phyloP scores from a whole-genome alignment of 2,113 vertebrate species.

The Nycticebus coucang region DNA sequence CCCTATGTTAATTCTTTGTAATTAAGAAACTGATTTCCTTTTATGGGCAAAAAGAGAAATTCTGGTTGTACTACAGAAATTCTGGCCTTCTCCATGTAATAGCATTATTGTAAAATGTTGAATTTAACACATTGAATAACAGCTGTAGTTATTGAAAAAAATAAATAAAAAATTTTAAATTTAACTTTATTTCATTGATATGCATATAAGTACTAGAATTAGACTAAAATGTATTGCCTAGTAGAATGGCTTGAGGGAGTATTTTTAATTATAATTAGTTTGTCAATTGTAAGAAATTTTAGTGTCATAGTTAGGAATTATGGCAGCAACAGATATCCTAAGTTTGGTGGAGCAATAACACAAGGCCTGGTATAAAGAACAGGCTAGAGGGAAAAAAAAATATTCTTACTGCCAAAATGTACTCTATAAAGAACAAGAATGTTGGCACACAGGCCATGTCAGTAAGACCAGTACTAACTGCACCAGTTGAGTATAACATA shows the following conservation, averaged over 20 bases:
- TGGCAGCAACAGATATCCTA: neutral
- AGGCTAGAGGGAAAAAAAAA: neutral
- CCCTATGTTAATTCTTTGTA: neutral
- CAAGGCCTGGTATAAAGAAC: neutral
- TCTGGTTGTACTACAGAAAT: conserved; percentile 2
- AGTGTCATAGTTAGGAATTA: neutral
- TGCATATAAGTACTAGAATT: conserved; percentile 22
- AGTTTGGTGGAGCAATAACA: neutral
- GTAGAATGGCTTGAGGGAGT: neutral
- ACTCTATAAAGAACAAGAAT: neutral
- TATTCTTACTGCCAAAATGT: neutral
- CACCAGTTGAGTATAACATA: neutral
- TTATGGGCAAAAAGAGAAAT: neutral
- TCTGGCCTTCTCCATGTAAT: neutral
- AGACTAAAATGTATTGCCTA: conserved; percentile 1
- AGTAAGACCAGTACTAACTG: neutral
- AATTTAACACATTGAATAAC: conserved; percentile 46
- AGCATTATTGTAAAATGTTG: neutral
- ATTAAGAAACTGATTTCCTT: neutral
- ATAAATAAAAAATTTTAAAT: conserved; percentile 29
- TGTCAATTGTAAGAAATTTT: conserved; percentile 31
- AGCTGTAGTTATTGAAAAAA: neutral
- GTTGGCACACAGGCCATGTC: neutral
- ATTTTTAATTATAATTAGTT: conserved; percentile 44
- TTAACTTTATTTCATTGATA: neutral